Evolutionary conservation across 2,113 vertebrate genomes (phyloP).

Genomic region (Brachyistius frenatus): DNA sequence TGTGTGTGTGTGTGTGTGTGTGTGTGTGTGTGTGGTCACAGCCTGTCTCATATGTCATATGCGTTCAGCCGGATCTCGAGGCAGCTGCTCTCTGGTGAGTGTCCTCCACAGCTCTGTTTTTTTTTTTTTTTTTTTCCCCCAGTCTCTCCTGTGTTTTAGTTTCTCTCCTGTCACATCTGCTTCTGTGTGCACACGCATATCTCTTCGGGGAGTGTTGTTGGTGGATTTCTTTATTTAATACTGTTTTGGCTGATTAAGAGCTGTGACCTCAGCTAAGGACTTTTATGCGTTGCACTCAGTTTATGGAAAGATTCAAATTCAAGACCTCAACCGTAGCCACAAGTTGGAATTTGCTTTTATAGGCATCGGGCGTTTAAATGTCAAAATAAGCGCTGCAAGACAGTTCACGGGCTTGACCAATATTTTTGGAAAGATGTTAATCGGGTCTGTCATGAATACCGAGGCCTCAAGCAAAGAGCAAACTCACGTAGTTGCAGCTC

Average conservation of each 20-base stretch:
- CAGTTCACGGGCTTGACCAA: not conserved
- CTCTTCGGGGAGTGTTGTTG: slow-evolving; percentile 21
- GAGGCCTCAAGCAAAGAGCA: slow-evolving; percentile 43
- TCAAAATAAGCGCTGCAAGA: not conserved
- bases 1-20: slow-evolving; percentile 45
- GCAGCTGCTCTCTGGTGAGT: slow-evolving; percentile 84
- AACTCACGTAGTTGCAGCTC: slow-evolving; percentile 3
- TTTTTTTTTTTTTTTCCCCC: not conserved
- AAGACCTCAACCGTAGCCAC: not conserved
- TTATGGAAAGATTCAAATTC: not conserved
- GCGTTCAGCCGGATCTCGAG: slow-evolving; percentile 49
- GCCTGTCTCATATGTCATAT: slow-evolving; percentile 76
- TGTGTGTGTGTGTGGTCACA: slow-evolving; percentile 39
- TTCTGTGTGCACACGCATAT: not conserved
- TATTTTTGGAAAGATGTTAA: slow-evolving; percentile 74
- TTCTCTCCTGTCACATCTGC: slow-evolving; percentile 19
- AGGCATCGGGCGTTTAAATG: not conserved
- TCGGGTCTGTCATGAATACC: slow-evolving; percentile 64
- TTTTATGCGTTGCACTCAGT: not conserved
- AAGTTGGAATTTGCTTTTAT: not conserved
- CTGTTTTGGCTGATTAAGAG: slow-evolving; percentile 22
- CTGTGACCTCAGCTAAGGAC: not conserved
- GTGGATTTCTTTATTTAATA: slow-evolving; percentile 8
- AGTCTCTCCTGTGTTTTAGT: slow-evolving; percentile 27
- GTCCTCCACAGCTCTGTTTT: slow-evolving; percentile 36